Evolutionary conservation across 2,888 invertebrate species (phyloP), one percentile per base, ranked within the genome.

Genomic region (Strigamia maritima): DNA sequence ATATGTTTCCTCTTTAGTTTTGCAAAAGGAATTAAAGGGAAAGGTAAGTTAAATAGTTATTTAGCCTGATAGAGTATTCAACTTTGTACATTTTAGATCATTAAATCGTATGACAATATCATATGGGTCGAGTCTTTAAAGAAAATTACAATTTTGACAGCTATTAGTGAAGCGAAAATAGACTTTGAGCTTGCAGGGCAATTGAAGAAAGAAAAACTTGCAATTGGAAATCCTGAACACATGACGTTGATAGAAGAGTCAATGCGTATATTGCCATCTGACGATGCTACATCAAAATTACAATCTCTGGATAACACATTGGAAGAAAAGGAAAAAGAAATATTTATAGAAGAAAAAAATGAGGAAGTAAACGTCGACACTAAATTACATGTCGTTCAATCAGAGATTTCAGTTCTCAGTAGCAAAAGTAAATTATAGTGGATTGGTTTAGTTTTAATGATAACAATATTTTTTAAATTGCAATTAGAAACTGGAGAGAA

Each of bases 51-150:
- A 7, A 2, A 60, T n/a, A 35, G 6, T 4, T 35, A 0, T 6
- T 35, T 35, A 35, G 6, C 35, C 35, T 2, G 31, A 31, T 31
- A 10, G 6, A 35, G 35, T 4, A 78, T 44, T 44, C 3, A 4
- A 44, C 12, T 44, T 44, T 3, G 87, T n/a, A 86, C 86, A 77
- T 82, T 89, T 3, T 85, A 89, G 84, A 87, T 91, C 49, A 84
- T 86, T 8, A 84, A 91, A 81, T 89, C 90, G 76, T 83, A 92
- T 35, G 90, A 89, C 0, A 88, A 90, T 80, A 89, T 88, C 0
- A 83, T 93, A 49, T 91, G 92, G 88, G 86, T 93, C 0, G 89
- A 91, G 78, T 90, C 90, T 2, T 84, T 92, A 54, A 89, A 90
- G 83, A 44, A 44, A 44, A 44, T 44, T 16, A 44, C 14, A 4